These are phyloP conservation scores for Margaritifera margaritifera DNA, from an alignment of 2,888 invertebrate genomes.

Conservation along the genomic window DNA sequence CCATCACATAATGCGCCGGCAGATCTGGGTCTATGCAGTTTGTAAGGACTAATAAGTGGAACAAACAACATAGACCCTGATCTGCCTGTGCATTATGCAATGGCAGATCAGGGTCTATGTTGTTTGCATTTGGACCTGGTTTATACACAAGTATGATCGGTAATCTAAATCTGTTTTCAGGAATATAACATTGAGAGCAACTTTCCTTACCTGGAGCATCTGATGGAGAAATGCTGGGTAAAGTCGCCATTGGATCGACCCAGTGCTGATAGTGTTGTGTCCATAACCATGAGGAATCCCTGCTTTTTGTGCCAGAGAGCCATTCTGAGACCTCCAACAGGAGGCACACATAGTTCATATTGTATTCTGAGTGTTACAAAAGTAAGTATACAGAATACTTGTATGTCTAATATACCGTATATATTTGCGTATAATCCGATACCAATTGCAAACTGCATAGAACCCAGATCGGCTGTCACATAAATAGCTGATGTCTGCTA, in stretches of 20 bases:
- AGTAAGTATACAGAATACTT: conserved; percentile 18
- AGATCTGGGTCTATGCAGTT: too few relatives aligned
- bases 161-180: conserved; percentile 36
- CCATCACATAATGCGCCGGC: too few relatives aligned
- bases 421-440: too few relatives aligned
- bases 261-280: conserved; percentile 42
- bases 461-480: background rate
- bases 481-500: background rate
- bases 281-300: conserved; percentile 37
- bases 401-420: too few relatives aligned
- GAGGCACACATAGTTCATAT: conserved; percentile 7
- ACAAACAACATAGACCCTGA: too few relatives aligned
- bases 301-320: conserved; percentile 53
- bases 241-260: conserved; percentile 46
- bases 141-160: too few relatives aligned
- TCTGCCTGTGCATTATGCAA: too few relatives aligned
- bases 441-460: too few relatives aligned
- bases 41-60: too few relatives aligned
- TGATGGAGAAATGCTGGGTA: conserved; percentile 60
- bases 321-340: conserved; percentile 16
- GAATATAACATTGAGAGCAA: conserved; percentile 49
- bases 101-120: too few relatives aligned
- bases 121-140: too few relatives aligned
- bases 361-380: conserved; percentile 21
- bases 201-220: conserved; percentile 54